A percentile compares a stretch with the other conserved stretches of the same genome.
phyloP scores from a whole-genome alignment of 2,888 invertebrate genomes.

The Xestia rhomboidea region DNA sequence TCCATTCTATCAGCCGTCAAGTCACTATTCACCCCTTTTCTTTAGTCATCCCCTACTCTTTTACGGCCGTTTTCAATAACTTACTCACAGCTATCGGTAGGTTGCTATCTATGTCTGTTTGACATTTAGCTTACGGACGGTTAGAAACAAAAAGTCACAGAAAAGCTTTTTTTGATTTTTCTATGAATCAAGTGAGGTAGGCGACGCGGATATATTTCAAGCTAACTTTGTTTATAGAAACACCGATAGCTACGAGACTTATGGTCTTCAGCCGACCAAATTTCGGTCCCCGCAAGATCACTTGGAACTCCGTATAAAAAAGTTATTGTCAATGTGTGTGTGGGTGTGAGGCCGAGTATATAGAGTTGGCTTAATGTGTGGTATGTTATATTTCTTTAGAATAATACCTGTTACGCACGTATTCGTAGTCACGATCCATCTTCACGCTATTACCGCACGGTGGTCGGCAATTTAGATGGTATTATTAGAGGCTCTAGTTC shows the following conservation, averaged over 20 bases:
- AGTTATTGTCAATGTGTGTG: neutral
- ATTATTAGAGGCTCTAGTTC: constrained; percentile 31
- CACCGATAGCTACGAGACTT: no score
- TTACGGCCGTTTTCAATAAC: no score
- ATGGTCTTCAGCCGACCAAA: neutral
- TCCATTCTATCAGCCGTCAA: no score
- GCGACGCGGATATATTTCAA: no score
- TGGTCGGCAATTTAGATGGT: constrained; percentile 50
- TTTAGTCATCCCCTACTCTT: neutral
- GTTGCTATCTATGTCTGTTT: no score
- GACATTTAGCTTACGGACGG: no score
- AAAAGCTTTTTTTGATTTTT: no score
- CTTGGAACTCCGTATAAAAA: neutral
- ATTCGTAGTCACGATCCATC: constrained; percentile 39
- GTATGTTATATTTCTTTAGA: neutral
- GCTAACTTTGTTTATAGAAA: no score
- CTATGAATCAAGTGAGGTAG: no score
- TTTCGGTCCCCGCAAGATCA: neutral
- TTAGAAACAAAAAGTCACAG: no score
- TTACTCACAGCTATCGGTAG: no score
- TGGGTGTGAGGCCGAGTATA: neutral
- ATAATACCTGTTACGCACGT: constrained; percentile 51
- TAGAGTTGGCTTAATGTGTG: neutral
- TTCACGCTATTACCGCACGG: constrained; percentile 42
- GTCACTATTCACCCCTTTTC: neutral